A percentile compares a stretch with the other conserved stretches of the same genome.
phyloP scores from a whole-genome alignment of 1,140 invertebrate species.

The Wiebesia pumilae region DNA sequence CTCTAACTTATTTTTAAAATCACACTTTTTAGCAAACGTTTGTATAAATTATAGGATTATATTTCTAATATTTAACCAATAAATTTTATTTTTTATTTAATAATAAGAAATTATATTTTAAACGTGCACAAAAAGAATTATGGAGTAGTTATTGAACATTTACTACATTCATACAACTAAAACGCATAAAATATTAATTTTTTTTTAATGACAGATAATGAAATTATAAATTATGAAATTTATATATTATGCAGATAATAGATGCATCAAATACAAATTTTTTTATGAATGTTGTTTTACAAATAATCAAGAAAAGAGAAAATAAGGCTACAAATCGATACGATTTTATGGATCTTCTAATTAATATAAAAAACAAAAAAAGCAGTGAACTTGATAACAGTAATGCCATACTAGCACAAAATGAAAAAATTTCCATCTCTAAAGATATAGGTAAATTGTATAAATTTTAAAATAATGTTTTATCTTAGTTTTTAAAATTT shows the following conservation, averaged over 20 bases:
- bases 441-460: slow-evolving; percentile 62
- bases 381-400: slow-evolving; percentile 69
- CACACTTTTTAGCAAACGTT: too few species aligned
- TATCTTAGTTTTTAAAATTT: background rate
- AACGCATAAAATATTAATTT: too few species aligned
- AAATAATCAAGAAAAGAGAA: slow-evolving; percentile 76
- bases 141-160: too few species aligned
- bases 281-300: slow-evolving; percentile 75
- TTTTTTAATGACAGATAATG: too few species aligned
- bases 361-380: slow-evolving; percentile 77
- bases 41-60: too few species aligned
- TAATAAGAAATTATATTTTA: too few species aligned
- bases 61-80: too few species aligned
- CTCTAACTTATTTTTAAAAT: too few species aligned
- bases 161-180: too few species aligned
- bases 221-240: too few species aligned
- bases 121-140: too few species aligned
- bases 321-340: slow-evolving; percentile 72
- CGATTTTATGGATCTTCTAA: slow-evolving; percentile 79
- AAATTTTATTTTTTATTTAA: too few species aligned
- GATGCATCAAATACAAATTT: slow-evolving; percentile 74
- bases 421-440: slow-evolving; percentile 55
- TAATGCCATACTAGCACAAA: slow-evolving; percentile 15
- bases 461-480: background rate
- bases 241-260: slow-evolving; percentile 57